Percentiles rank a stretch among this genome's conserved stretches.
Evolutionary conservation across 1,140 invertebrate species (phyloP).

Genomic region (Zaprionus africanus): DNA sequence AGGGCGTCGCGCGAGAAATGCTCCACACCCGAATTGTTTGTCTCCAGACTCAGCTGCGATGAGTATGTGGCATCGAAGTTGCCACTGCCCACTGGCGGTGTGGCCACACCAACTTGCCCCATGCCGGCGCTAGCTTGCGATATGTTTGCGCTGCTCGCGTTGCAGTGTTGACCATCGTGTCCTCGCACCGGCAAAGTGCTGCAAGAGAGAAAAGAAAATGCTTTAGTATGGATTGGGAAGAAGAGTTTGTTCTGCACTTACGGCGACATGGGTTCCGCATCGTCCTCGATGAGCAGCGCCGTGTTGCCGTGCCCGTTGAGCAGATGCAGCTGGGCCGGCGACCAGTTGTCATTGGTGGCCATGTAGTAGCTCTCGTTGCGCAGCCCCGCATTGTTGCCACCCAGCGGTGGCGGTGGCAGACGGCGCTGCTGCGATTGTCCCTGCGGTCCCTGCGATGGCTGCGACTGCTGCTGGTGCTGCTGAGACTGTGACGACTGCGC

Average conservation of each 20-base stretch:
- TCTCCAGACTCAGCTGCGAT: conserved; percentile 91
- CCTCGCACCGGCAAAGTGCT: conserved; percentile 75
- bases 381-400: conserved; percentile 81
- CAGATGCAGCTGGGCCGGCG: conserved; percentile 72
- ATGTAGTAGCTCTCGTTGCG: conserved; percentile 95
- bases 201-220: background rate
- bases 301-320: conserved; percentile 72
- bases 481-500: conserved; percentile 54
- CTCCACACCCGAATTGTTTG: conserved; percentile 87
- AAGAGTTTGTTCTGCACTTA: conserved; percentile 42
- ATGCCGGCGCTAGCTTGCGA: conserved; percentile 30
- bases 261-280: conserved; percentile 83
- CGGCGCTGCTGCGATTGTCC: conserved; percentile 44
- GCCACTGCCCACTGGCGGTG: background rate
- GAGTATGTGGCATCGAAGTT: conserved; percentile 89
- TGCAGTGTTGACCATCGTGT: conserved; percentile 75
- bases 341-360: conserved; percentile 86
- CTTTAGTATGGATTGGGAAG: background rate
- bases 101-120: conserved; percentile 21
- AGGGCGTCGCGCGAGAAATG: conserved; percentile 95
- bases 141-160: conserved; percentile 66
- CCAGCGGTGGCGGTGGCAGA: conserved; percentile 36
- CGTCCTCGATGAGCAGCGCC: conserved; percentile 90
- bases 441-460: conserved; percentile 9
- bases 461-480: conserved; percentile 37